A percentile compares a stretch with the other conserved stretches of the same genome.
Conservation (phyloP, 2,113 vertebrate genomes). For the Neopipo cinnamomea region DNA sequence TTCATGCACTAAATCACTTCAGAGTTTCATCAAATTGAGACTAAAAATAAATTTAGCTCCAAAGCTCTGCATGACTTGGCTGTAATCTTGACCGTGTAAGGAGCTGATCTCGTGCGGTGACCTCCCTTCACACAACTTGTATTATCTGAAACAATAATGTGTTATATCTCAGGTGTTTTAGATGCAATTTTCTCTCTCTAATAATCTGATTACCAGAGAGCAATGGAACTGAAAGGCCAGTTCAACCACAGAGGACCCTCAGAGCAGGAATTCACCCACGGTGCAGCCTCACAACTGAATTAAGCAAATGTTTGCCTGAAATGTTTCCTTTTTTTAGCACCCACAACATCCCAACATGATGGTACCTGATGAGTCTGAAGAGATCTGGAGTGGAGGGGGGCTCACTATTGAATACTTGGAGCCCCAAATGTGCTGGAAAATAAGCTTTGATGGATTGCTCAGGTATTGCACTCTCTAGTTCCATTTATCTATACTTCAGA, state of each 20-base stretch:
- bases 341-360: conserved; percentile 68
- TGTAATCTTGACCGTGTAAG: background rate
- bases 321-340: conserved; percentile 31
- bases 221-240: background rate
- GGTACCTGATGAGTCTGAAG: conserved; percentile 45
- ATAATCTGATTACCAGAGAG: background rate
- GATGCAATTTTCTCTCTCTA: background rate
- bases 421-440: conserved; percentile 26
- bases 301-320: background rate
- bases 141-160: background rate
- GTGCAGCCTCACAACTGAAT: background rate
- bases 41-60: background rate
- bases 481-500: background rate
- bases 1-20: background rate
- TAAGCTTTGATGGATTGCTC: conserved; percentile 46
- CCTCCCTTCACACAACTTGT: background rate
- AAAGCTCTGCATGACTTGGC: background rate
- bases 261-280: background rate
- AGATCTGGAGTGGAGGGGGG: conserved; percentile 55
- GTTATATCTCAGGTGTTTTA: background rate
- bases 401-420: conserved; percentile 49
- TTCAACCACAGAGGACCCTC: background rate
- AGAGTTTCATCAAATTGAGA: background rate
- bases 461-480: conserved; percentile 1
- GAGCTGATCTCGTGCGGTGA: background rate